Evolutionary conservation across 2,888 invertebrate species (phyloP).

Genomic region (Drosophila paranaensis): DNA sequence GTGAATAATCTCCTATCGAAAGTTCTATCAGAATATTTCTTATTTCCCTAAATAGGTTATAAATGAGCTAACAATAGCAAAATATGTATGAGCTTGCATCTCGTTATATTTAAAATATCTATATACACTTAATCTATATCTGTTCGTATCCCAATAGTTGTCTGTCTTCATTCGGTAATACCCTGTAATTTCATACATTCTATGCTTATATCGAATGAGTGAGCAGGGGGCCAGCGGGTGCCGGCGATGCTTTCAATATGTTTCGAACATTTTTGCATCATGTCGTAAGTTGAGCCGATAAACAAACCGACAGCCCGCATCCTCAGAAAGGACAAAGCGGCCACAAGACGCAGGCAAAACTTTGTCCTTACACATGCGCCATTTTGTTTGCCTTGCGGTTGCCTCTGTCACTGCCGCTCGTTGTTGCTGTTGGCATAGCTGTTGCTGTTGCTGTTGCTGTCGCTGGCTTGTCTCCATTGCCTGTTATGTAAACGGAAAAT

Average conservation of each 20-base stretch:
- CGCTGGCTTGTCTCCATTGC: slow-evolving; percentile 12
- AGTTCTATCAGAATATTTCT: too few relatives aligned
- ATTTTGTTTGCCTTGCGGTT: slow-evolving; percentile 64
- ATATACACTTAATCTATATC: background rate
- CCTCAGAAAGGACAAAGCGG: slow-evolving; percentile 57
- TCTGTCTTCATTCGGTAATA: background rate
- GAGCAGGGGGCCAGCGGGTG: background rate
- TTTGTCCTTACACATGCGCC: slow-evolving; percentile 71
- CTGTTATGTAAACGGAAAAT: slow-evolving; percentile 78
- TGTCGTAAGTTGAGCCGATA: slow-evolving; percentile 69
- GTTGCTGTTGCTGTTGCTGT: background rate
- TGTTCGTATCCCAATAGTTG: background rate
- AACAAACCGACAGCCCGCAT: slow-evolving; percentile 60
- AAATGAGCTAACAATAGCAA: too few relatives aligned
- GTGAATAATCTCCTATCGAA: too few relatives aligned
- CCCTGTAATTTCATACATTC: background rate
- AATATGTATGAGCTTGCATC: too few relatives aligned
- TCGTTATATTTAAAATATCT: too few relatives aligned
- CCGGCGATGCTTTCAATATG: slow-evolving; percentile 63
- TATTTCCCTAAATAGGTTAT: too few relatives aligned
- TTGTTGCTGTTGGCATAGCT: slow-evolving; percentile 11
- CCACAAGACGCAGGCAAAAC: slow-evolving; percentile 62
- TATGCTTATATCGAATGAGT: background rate
- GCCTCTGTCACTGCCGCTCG: slow-evolving; percentile 17
- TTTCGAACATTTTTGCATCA: slow-evolving; percentile 73